Evolutionary conservation across 2,797 vertebrate species (phyloP).

Genomic region (Amphiprion clarkii): DNA sequence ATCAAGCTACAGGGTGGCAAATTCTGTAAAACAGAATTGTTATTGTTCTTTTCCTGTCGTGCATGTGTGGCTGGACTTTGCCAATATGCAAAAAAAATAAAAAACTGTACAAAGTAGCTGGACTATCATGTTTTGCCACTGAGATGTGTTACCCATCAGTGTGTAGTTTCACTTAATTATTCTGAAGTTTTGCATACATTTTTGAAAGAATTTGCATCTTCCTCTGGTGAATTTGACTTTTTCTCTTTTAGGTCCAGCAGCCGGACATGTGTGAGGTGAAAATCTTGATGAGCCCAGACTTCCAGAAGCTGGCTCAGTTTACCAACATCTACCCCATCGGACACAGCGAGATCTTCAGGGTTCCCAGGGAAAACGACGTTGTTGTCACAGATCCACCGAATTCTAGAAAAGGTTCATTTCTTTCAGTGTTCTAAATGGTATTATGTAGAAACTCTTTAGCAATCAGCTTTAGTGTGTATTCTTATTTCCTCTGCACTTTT

Average conservation of each 20-base stretch:
- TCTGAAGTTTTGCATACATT: no score
- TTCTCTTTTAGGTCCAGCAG: slow-evolving; percentile 88
- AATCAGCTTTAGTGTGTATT: background rate
- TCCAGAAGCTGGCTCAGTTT: slow-evolving; percentile 88
- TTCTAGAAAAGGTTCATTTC: slow-evolving; percentile 86
- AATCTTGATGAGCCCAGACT: slow-evolving; percentile 90
- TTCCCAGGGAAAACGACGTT: slow-evolving; percentile 89
- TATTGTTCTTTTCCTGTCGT: no score
- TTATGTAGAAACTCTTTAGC: background rate
- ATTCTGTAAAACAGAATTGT: no score
- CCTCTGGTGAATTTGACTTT: background rate
- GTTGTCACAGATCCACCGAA: slow-evolving; percentile 89
- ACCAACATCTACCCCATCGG: slow-evolving; percentile 89
- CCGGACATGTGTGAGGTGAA: slow-evolving; percentile 92
- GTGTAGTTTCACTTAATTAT: no score
- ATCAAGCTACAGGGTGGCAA: no score
- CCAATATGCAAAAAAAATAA: no score
- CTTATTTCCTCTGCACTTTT: background rate
- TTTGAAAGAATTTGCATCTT: no score
- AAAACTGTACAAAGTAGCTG: no score
- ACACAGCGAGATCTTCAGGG: slow-evolving; percentile 91
- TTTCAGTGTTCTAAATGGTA: background rate
- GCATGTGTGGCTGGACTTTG: no score
- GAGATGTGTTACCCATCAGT: no score
- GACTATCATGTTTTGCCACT: no score